Percentiles rank a stretch among this genome's conserved stretches.
These are phyloP conservation scores for Phrynosoma platyrhinos DNA, from an alignment of 2,113 vertebrate genomes.

Conservation along the genomic window DNA sequence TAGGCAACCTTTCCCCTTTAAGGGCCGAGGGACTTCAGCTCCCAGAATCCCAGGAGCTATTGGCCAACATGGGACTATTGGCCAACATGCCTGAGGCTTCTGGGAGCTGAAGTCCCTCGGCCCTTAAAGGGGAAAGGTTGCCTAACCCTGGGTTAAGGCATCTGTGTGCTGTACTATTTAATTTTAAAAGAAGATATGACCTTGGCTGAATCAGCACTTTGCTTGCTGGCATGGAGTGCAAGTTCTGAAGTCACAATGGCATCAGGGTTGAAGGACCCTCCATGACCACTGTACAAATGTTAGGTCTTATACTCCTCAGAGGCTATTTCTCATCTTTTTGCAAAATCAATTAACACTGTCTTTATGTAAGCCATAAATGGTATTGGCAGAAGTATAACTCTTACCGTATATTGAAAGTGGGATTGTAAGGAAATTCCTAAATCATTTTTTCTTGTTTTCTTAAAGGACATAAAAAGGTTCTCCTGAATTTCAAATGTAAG, in stretches of 20 bases:
- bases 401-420: slow-evolving; percentile 47
- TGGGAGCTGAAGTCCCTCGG: too few relatives aligned
- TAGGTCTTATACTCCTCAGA: neutral
- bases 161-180: neutral
- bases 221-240: neutral
- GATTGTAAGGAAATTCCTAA: slow-evolving; percentile 32
- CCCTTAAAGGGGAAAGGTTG: too few relatives aligned
- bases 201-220: neutral
- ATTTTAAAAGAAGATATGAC: neutral
- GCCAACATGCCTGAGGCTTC: too few relatives aligned
- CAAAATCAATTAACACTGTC: too few relatives aligned
- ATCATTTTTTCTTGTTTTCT: slow-evolving; percentile 56
- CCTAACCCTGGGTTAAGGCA: too few relatives aligned
- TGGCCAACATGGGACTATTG: too few relatives aligned
- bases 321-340: neutral
- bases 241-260: neutral
- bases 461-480: slow-evolving; percentile 49
- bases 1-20: too few relatives aligned
- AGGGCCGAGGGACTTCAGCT: too few relatives aligned
- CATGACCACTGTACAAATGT: neutral
- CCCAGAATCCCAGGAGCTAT: too few relatives aligned
- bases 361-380: neutral
- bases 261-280: neutral
- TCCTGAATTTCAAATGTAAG: neutral
- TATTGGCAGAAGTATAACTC: too few relatives aligned